phyloP scores from a whole-genome alignment of 2,113 vertebrate species.

The Calyptommatus sinebrachiatus region DNA sequence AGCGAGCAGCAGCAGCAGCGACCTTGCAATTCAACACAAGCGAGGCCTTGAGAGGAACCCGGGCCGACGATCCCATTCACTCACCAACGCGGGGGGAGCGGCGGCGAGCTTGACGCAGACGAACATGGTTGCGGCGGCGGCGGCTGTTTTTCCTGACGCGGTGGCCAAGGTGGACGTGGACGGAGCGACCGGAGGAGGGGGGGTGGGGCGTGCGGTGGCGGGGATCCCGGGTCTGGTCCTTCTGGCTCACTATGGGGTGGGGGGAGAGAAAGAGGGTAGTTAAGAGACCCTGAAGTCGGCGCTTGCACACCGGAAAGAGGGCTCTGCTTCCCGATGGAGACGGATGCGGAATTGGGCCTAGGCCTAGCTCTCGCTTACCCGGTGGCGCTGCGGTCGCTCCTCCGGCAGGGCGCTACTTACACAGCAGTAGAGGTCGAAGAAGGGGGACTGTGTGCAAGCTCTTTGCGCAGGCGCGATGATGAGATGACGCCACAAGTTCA shows the following conservation, averaged over 20 bases:
- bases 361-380: slow-evolving; percentile 4
- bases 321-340: background rate
- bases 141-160: background rate
- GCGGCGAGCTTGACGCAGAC: slow-evolving; percentile 13
- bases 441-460: background rate
- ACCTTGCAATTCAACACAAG: background rate
- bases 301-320: too few relatives aligned
- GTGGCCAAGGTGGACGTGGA: background rate
- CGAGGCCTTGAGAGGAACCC: too few relatives aligned
- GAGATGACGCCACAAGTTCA: too few relatives aligned
- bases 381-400: background rate
- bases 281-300: background rate
- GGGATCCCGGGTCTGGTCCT: background rate
- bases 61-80: background rate
- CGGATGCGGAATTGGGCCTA: background rate
- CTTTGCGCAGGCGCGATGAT: slow-evolving; percentile 1
- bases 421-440: slow-evolving; percentile 20
- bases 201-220: background rate
- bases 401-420: background rate
- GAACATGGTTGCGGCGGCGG: slow-evolving; percentile 11
- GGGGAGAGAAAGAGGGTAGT: background rate
- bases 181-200: background rate
- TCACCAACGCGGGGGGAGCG: slow-evolving; percentile 22
- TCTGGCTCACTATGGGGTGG: background rate
- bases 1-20: background rate